Evolutionary conservation across 2,888 invertebrate genomes (phyloP).

Genomic region (Sympetrum striolatum): DNA sequence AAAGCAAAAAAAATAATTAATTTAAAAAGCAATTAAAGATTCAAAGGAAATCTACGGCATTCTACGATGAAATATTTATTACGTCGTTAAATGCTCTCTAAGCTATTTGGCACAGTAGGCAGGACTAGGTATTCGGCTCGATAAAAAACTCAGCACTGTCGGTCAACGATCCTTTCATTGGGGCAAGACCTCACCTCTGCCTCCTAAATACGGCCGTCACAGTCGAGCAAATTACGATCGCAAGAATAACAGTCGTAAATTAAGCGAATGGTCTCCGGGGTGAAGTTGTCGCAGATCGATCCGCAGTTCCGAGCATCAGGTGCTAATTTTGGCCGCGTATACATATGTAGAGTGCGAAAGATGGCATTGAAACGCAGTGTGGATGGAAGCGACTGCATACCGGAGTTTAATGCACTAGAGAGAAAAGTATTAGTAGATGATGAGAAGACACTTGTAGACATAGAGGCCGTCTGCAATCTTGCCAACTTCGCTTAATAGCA

Average conservation of each 20-base stretch:
- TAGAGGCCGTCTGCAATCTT: too few relatives aligned
- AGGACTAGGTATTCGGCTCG: too few relatives aligned
- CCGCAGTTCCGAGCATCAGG: conserved; percentile 28
- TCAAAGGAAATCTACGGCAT: not conserved
- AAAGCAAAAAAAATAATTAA: too few relatives aligned
- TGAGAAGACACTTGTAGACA: too few relatives aligned
- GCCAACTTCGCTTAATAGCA: too few relatives aligned
- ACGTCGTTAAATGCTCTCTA: not conserved
- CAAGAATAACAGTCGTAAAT: conserved; percentile 16
- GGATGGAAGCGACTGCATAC: too few relatives aligned
- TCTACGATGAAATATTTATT: not conserved
- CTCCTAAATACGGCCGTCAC: not conserved
- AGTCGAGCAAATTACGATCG: not conserved
- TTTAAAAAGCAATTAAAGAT: not conserved
- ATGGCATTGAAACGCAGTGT: not conserved
- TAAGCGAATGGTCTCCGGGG: conserved; percentile 26
- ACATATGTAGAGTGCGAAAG: not conserved
- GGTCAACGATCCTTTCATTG: too few relatives aligned
- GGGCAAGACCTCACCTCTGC: not conserved
- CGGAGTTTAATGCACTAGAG: too few relatives aligned
- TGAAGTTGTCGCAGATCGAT: conserved; percentile 22
- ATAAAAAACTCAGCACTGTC: too few relatives aligned
- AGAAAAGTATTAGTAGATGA: too few relatives aligned
- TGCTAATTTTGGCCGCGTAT: conserved; percentile 30
- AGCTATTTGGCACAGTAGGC: not conserved